Percentiles rank a stretch among this genome's conserved stretches.
Evolutionary conservation across 2,888 invertebrate genomes (phyloP).

Genomic region (Koerneria pararmatus): DNA sequence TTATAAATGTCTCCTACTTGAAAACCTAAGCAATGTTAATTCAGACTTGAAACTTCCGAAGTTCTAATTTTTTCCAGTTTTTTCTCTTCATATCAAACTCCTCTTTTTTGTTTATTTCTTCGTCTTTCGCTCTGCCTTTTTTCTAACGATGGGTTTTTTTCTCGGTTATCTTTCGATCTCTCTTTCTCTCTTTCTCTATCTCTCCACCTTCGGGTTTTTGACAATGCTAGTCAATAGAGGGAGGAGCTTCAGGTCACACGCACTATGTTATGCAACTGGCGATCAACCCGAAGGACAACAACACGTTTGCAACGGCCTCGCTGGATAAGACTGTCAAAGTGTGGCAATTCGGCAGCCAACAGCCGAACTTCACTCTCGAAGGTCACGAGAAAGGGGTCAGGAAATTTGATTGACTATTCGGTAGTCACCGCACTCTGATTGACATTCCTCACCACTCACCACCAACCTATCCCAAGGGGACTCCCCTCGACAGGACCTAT

Average conservation of each 20-base stretch:
- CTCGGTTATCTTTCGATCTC: too few relatives aligned
- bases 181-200: background rate
- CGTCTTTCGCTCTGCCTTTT: too few relatives aligned
- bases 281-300: conserved; percentile 98
- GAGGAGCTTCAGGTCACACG: conserved; percentile 69
- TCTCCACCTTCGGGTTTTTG: background rate
- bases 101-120: too few relatives aligned
- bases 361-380: conserved; percentile 93
- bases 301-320: conserved; percentile 98
- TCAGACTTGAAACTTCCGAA: too few relatives aligned
- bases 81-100: too few relatives aligned
- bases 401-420: background rate
- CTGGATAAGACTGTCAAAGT: conserved; percentile 91
- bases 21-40: too few relatives aligned
- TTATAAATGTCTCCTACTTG: background rate
- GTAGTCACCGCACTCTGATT: too few relatives aligned
- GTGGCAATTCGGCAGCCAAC: conserved; percentile 96
- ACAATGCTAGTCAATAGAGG: background rate
- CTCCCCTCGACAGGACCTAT: too few relatives aligned
- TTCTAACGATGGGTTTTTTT: too few relatives aligned
- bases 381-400: conserved; percentile 87
- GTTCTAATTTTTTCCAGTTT: too few relatives aligned
- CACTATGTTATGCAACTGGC: conserved; percentile 99
- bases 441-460: too few relatives aligned
- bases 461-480: too few relatives aligned